Evolutionary conservation across 2,888 invertebrate genomes (phyloP).

Genomic region (Synergus itoensis): DNA sequence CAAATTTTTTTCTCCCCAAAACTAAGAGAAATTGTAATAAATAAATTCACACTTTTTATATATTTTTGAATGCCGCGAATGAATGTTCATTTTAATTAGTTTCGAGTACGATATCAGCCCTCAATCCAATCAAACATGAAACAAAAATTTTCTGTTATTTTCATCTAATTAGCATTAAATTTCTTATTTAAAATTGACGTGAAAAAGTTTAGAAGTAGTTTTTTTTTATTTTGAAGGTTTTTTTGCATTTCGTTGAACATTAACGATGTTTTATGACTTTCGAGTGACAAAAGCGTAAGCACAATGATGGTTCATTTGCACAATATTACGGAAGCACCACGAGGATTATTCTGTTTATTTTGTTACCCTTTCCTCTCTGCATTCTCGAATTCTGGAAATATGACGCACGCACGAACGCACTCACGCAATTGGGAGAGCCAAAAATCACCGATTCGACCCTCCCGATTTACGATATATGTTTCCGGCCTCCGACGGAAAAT

Average conservation of each 20-base stretch:
- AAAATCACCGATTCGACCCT: slow-evolving; percentile 11
- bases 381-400: slow-evolving; percentile 28
- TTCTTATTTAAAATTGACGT: too few relatives aligned
- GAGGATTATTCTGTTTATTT: slow-evolving; percentile 37
- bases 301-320: slow-evolving; percentile 33
- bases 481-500: slow-evolving; percentile 26
- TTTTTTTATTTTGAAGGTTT: neutral
- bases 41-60: neutral
- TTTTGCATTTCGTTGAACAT: neutral
- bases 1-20: slow-evolving; percentile 45
- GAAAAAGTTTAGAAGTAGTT: neutral
- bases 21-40: neutral
- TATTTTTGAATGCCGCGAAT: neutral
- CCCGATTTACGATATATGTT: slow-evolving; percentile 35
- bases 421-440: slow-evolving; percentile 18
- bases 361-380: slow-evolving; percentile 3
- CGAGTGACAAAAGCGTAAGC: neutral
- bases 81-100: too few relatives aligned
- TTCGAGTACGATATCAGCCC: too few relatives aligned
- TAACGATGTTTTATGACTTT: slow-evolving; percentile 20
- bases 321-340: slow-evolving; percentile 15
- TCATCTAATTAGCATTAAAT: too few relatives aligned
- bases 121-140: too few relatives aligned
- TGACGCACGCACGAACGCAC: slow-evolving; percentile 35
- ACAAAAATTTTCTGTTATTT: too few relatives aligned